A percentile compares a stretch with the other conserved stretches of the same genome.
phyloP scores from a whole-genome alignment of 2,888 invertebrate genomes.

The Augochlorella aurata region DNA sequence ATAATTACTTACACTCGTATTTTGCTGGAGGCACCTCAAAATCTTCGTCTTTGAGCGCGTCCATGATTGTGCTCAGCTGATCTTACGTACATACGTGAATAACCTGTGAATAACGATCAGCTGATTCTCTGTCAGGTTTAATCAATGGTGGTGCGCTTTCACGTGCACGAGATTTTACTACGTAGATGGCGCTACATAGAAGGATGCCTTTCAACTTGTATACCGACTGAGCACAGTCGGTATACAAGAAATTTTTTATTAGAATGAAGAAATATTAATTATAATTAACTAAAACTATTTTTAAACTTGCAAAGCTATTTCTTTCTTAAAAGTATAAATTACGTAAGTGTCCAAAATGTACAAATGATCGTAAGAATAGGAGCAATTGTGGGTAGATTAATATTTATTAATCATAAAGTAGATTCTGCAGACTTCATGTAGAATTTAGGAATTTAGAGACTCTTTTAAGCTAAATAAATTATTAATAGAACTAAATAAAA shows the following conservation, averaged over 20 bases:
- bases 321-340: neutral
- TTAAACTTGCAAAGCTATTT: no score
- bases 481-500: neutral
- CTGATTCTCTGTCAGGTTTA: slow-evolving; percentile 76
- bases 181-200: slow-evolving; percentile 65
- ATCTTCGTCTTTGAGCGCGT: slow-evolving; percentile 85
- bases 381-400: no score
- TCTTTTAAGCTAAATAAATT: neutral
- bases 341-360: no score
- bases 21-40: slow-evolving; percentile 86
- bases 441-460: neutral
- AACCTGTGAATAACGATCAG: slow-evolving; percentile 70
- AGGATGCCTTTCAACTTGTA: slow-evolving; percentile 7
- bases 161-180: slow-evolving; percentile 32
- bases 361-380: no score
- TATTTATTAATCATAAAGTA: neutral
- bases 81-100: slow-evolving; percentile 75
- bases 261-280: neutral
- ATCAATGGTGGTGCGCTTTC: slow-evolving; percentile 64
- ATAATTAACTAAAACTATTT: no score
- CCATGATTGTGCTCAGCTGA: slow-evolving; percentile 77
- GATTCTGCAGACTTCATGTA: neutral
- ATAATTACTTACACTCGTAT: slow-evolving; percentile 89
- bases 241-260: neutral
- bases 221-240: slow-evolving; percentile 48